Evolutionary conservation across 1,140 invertebrate genomes (phyloP).

Genomic region (Plutomurus gul): DNA sequence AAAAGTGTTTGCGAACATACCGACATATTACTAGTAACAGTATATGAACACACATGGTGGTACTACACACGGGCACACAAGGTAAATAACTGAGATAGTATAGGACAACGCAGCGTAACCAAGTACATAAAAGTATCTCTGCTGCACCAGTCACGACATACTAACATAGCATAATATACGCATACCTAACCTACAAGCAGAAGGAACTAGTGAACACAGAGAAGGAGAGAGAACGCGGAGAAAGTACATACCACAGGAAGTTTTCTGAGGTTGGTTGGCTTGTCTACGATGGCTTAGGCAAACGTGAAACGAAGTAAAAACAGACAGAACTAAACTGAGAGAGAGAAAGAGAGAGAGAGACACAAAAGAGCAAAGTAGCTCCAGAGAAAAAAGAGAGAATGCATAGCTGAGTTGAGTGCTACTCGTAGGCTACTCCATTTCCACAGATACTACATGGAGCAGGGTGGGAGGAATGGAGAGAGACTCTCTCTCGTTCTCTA

Average conservation of each 20-base stretch:
- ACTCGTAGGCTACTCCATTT: too few relatives aligned
- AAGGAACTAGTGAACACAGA: background rate
- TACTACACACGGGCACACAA: too few relatives aligned
- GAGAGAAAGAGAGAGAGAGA: background rate
- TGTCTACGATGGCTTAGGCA: slow-evolving; percentile 2
- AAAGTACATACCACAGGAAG: background rate
- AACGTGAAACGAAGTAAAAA: slow-evolving; percentile 25
- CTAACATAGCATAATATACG: too few relatives aligned
- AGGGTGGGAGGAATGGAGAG: background rate
- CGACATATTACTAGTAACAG: too few relatives aligned
- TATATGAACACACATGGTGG: too few relatives aligned
- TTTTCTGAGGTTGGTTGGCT: background rate
- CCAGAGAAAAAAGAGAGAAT: background rate
- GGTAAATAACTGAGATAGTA: too few relatives aligned
- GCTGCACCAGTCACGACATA: too few relatives aligned
- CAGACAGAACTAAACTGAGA: background rate
- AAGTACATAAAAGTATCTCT: too few relatives aligned
- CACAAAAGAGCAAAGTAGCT: slow-evolving; percentile 28
- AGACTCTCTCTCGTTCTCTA: background rate
- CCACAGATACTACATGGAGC: background rate
- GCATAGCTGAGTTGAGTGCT: background rate
- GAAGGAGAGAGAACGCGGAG: background rate
- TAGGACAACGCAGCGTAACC: too few relatives aligned
- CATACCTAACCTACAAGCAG: background rate
- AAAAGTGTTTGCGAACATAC: too few relatives aligned